Conservation (phyloP, 2,888 invertebrate genomes). For the Drosophila merina region DNA sequence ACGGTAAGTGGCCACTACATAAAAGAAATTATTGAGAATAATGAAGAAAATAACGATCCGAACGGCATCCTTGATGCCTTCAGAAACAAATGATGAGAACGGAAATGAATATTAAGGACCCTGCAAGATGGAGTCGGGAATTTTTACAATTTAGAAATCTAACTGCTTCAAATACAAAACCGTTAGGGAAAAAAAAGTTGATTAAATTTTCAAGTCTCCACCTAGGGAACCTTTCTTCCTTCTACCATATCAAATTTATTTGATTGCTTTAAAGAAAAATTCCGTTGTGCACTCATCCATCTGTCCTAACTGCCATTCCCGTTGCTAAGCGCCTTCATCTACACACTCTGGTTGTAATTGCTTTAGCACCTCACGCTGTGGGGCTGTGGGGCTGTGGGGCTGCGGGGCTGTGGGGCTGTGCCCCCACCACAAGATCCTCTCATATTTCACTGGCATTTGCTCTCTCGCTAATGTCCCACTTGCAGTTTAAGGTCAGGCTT, state of each 20-base stretch:
- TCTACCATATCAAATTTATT: conserved; percentile 15
- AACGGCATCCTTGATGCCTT: not conserved
- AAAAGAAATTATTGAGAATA: not conserved
- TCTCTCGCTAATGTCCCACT: conserved; percentile 70
- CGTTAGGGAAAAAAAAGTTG: not conserved
- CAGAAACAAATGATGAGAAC: not conserved
- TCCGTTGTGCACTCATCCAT: conserved; percentile 37
- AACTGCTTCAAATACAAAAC: not conserved
- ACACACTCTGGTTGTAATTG: conserved; percentile 39
- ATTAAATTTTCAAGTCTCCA: not conserved
- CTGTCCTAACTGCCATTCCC: conserved; percentile 37
- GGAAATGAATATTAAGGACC: not conserved
- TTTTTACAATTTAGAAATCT: not conserved
- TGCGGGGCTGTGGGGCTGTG: too few relatives aligned
- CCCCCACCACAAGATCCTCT: conserved; percentile 48
- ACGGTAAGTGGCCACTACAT: conserved; percentile 1
- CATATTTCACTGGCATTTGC: conserved; percentile 65
- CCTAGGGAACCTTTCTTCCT: not conserved
- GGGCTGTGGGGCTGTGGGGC: too few relatives aligned
- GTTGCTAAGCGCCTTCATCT: conserved; percentile 30
- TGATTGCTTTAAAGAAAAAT: conserved; percentile 39
- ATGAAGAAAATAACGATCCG: not conserved
- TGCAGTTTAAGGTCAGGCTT: conserved; percentile 59
- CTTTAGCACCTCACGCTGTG: conserved; percentile 36
- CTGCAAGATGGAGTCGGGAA: not conserved